Percentiles rank a stretch among this genome's conserved stretches.
Evolutionary conservation across 2,888 invertebrate genomes (phyloP).

Genomic region (Melangyna quadrimaculata): DNA sequence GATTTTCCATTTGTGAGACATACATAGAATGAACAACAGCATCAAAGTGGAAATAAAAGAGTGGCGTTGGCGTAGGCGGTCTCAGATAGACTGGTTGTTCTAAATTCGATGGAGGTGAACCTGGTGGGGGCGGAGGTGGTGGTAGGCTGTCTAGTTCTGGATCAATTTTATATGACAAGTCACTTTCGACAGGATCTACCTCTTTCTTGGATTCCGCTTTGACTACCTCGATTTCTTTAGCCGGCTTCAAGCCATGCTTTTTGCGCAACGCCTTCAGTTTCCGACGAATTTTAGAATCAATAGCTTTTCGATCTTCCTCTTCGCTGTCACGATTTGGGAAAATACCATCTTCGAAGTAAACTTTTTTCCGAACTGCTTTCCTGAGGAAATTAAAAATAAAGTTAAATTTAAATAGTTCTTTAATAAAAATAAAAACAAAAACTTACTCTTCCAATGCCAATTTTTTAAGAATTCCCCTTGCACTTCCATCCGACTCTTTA

Average conservation of each 20-base stretch:
- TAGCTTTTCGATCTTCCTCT: constrained; percentile 76
- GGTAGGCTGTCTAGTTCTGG: constrained; percentile 74
- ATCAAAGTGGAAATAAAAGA: constrained; percentile 79
- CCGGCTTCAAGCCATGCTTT: constrained; percentile 71
- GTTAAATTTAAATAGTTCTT: background rate
- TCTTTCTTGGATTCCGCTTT: constrained; percentile 27
- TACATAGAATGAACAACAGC: constrained; percentile 76
- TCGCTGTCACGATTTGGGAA: constrained; percentile 78
- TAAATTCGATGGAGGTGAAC: constrained; percentile 74
- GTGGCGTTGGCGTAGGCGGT: constrained; percentile 75
- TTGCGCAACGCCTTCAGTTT: constrained; percentile 74
- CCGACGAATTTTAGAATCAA: constrained; percentile 74
- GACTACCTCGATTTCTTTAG: constrained; percentile 63
- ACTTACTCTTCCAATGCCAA: constrained; percentile 73
- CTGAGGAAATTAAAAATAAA: constrained; percentile 61
- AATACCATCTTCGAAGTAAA: constrained; percentile 78
- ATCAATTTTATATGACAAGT: constrained; percentile 73
- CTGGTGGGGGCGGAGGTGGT: constrained; percentile 77
- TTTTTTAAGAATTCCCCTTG: constrained; percentile 74
- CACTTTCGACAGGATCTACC: constrained; percentile 1
- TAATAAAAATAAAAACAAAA: background rate
- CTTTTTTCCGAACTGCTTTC: constrained; percentile 76
- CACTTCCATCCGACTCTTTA: constrained; percentile 73
- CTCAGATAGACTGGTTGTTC: constrained; percentile 77
- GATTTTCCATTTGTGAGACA: constrained; percentile 75